A percentile compares a stretch with the other conserved stretches of the same genome.
Conservation (phyloP, 2,797 vertebrate genomes). For the Arrhamphus sclerolepis region DNA sequence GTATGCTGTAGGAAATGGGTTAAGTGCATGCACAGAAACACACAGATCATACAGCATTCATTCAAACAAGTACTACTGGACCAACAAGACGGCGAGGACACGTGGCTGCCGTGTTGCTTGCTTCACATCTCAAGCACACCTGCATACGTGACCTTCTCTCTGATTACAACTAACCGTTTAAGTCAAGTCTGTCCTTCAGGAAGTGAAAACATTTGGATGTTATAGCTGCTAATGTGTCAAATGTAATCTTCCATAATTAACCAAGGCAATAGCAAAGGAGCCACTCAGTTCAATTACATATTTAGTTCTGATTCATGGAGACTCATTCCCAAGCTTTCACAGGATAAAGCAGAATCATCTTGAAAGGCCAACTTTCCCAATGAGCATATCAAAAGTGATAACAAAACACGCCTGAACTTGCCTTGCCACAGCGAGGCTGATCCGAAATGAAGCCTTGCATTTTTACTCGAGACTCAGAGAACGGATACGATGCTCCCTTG, state of each 20-base stretch:
- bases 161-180: background rate
- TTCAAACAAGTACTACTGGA: slow-evolving; percentile 63
- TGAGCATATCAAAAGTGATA: background rate
- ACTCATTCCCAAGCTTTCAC: slow-evolving; percentile 4
- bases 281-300: background rate
- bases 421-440: slow-evolving; percentile 25
- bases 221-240: background rate
- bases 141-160: background rate
- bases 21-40: background rate
- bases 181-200: slow-evolving; percentile 18
- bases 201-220: slow-evolving; percentile 23
- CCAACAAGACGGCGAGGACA: slow-evolving; percentile 19
- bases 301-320: slow-evolving; percentile 4
- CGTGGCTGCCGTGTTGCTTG: slow-evolving; percentile 6
- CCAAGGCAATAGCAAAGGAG: slow-evolving; percentile 1
- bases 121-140: slow-evolving; percentile 8
- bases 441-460: slow-evolving; percentile 25
- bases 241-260: slow-evolving; percentile 1
- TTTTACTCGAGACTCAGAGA: slow-evolving; percentile 10
- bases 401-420: slow-evolving; percentile 35
- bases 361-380: slow-evolving; percentile 12
- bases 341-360: slow-evolving; percentile 45
- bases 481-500: slow-evolving; percentile 4
- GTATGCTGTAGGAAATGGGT: background rate
- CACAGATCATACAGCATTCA: slow-evolving; percentile 2